Base-by-base conservation (phyloP, 2,113 vertebrate species). In the Argyrosomus japonicus region DNA sequence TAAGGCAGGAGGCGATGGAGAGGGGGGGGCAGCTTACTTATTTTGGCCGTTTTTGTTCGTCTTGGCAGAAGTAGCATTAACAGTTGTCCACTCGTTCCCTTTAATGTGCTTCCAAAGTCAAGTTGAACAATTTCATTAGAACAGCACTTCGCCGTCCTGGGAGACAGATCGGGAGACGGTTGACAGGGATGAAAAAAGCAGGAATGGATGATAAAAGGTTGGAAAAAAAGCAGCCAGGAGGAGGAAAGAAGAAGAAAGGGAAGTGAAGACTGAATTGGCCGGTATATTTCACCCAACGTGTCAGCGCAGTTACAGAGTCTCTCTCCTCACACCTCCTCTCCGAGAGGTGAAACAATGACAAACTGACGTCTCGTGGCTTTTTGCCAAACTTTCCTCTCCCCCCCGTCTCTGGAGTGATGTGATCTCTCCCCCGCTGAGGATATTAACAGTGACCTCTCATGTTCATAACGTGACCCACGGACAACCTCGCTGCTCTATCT, bases 81-180 rank as follows among this genome's bases (percentile, higher is more conserved):
- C 88, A 74, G 79, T 88, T 89, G 82, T 91, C 87, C 87, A 68
- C 29, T 54, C 53, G 25, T 63, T 69, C 7, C 77, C 88, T 94
- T 90, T 92, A 62, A 93, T 89, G 82, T 90, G 54, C 87, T 83
- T 93, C 94, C 92, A 93, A 91, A 92, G 91, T 91, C 85, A 90
- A 88, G 88, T 87, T 77, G 75, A 87, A 93, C 86, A 85, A 87
- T 91, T 93, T 91, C 81, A 93, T 92, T 89, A 93, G 81, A 87
- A n/a, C 67, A 53, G 76, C 77, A 47, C 81, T 83, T 79, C 80
- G 78, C 75, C 84, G 83, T 89, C 84, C 29, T 47, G 85, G 83
- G 90, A 83, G 67, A 82, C 58, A 64, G 73, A 84, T 58, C 77
- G 76, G 29, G 75, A 89, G 88, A 83, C 81, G 68, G 79, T 82